These are phyloP conservation scores for Amblyornis subalaris DNA, from an alignment of 2,113 vertebrate species.

Conservation along the genomic window DNA sequence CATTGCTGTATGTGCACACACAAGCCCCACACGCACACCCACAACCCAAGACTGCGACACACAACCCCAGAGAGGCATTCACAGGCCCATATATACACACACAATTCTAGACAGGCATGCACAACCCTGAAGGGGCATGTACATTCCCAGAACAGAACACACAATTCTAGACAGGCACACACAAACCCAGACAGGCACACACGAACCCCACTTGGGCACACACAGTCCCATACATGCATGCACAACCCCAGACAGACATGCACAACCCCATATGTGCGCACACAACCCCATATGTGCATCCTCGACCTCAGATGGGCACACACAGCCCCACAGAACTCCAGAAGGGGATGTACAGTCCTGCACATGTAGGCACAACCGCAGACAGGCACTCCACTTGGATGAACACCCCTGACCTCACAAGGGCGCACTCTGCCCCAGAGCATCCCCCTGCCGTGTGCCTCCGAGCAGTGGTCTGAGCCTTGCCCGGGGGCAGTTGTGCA, in stretches of 20 bases:
- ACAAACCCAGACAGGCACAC: neutral
- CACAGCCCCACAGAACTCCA: rapidly evolving
- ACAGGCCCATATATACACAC: neutral
- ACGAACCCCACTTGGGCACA: rapidly evolving
- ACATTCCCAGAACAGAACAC: neutral
- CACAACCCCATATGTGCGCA: rapidly evolving
- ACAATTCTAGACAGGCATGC: rapidly evolving
- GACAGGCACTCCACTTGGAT: rapidly evolving
- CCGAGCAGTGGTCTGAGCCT: neutral
- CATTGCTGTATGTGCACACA: rapidly evolving
- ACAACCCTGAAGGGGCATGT: rapidly evolving
- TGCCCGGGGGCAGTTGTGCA: slow-evolving; percentile 17
- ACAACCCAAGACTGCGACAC: neutral
- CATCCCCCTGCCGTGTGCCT: rapidly evolving
- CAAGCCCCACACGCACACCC: rapidly evolving
- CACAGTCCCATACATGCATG: rapidly evolving
- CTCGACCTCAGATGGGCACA: rapidly evolving
- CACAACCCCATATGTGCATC: rapidly evolving
- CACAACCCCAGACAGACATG: rapidly evolving
- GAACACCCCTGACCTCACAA: rapidly evolving
- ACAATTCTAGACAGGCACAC: neutral
- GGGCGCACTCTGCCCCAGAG: neutral
- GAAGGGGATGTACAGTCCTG: rapidly evolving
- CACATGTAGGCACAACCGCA: neutral
- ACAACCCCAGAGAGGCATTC: neutral